Evolutionary conservation across 2,113 vertebrate genomes (phyloP).

Genomic region (Cyphomyrus plagiostoma): DNA sequence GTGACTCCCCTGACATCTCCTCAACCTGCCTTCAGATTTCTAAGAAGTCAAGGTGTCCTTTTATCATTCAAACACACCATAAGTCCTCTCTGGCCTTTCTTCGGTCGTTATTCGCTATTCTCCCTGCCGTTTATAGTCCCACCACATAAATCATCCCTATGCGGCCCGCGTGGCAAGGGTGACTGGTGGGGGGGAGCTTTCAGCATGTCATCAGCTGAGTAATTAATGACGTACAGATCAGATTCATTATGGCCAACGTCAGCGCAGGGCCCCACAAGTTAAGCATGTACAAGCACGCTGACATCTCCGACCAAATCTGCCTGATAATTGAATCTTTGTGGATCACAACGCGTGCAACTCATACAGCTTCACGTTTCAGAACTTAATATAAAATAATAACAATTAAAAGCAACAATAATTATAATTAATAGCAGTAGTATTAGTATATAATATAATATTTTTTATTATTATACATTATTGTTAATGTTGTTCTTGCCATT

Average conservation of each 20-base stretch:
- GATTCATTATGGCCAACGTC: constrained; percentile 58
- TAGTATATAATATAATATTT: not conserved
- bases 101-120: not conserved
- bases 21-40: not conserved
- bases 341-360: not conserved
- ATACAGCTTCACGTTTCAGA: not conserved
- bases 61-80: not conserved
- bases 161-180: constrained; percentile 41
- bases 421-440: not conserved
- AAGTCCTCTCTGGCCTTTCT: not conserved
- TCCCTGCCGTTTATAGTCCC: constrained; percentile 14
- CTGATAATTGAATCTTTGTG: not conserved
- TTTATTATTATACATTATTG: not conserved
- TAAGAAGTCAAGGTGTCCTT: not conserved
- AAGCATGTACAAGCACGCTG: not conserved
- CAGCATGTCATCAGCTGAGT: constrained; percentile 42
- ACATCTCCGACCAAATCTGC: not conserved
- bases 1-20: not conserved
- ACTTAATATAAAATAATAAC: not conserved
- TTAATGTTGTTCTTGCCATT: not conserved
- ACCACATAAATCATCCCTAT: constrained; percentile 44
- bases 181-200: not conserved
- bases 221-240: constrained; percentile 58
- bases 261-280: constrained; percentile 36
- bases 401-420: not conserved